Percentiles rank a stretch among this genome's conserved stretches.
These are phyloP conservation scores for Cantharis rustica DNA, from an alignment of 2,888 invertebrate species.

Conservation along the genomic window DNA sequence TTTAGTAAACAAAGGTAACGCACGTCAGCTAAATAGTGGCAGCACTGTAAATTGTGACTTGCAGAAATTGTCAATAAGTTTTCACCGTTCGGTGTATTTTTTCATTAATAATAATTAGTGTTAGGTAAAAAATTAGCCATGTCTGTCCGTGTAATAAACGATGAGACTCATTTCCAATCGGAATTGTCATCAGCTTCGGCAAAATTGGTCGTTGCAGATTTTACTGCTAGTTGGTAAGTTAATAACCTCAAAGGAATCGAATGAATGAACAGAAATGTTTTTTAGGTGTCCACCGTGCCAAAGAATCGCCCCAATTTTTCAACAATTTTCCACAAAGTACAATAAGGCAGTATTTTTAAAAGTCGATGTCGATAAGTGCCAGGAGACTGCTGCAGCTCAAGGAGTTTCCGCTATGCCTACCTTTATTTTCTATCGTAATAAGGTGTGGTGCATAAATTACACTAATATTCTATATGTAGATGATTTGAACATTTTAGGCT, in stretches of 20 bases:
- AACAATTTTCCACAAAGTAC: constrained; percentile 85
- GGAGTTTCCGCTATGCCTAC: constrained; percentile 98
- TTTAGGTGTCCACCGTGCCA: constrained; percentile 96
- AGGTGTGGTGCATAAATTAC: constrained; percentile 63
- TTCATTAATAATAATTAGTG: background rate
- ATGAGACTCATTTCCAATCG: constrained; percentile 81
- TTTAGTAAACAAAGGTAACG: background rate
- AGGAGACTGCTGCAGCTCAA: constrained; percentile 84
- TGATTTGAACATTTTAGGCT: constrained; percentile 57
- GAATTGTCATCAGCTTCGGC: constrained; percentile 85
- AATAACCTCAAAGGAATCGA: background rate
- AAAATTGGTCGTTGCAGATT: constrained; percentile 92
- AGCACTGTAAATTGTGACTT: background rate
- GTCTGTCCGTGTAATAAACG: constrained; percentile 67
- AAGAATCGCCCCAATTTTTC: constrained; percentile 90
- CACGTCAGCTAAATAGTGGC: background rate
- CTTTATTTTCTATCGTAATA: constrained; percentile 91
- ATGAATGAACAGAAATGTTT: constrained; percentile 1
- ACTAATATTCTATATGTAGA: background rate
- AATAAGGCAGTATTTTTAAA: constrained; percentile 89
- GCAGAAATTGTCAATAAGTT: background rate
- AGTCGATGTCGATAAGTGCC: constrained; percentile 93
- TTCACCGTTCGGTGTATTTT: background rate
- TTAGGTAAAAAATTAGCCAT: background rate
- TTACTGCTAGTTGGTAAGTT: constrained; percentile 88